phyloP scores from a whole-genome alignment of 2,113 vertebrate species.

The Grus americana region DNA sequence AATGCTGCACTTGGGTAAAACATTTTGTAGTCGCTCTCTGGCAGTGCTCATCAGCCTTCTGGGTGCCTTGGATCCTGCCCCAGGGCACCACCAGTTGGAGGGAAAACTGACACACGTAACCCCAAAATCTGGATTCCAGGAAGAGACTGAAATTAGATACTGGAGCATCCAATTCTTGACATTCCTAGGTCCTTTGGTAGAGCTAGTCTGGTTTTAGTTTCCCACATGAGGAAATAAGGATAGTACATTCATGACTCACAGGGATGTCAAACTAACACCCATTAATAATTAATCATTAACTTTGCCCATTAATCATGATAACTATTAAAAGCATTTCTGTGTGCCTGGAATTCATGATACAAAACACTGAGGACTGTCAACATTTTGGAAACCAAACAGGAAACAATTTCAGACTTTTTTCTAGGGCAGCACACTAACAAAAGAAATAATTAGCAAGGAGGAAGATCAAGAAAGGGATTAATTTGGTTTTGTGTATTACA shows the following conservation, averaged over 20 bases:
- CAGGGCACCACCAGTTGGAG: background rate
- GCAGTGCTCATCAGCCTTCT: background rate
- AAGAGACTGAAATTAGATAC: background rate
- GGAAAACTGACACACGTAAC: background rate
- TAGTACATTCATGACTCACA: background rate
- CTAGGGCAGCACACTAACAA: slow-evolving; percentile 18
- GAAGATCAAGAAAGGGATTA: background rate
- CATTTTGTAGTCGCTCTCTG: background rate
- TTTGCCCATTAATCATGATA: background rate
- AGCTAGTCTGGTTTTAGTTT: background rate
- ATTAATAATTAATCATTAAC: background rate
- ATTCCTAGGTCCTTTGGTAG: background rate
- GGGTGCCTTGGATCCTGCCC: background rate
- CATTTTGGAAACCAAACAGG: slow-evolving; percentile 22
- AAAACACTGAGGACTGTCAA: background rate
- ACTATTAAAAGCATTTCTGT: background rate
- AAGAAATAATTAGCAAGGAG: slow-evolving; percentile 22
- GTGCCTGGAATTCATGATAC: background rate
- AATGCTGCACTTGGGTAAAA: background rate
- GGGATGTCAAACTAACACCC: background rate
- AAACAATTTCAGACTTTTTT: slow-evolving; percentile 28
- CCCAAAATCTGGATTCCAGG: background rate
- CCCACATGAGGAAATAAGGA: background rate
- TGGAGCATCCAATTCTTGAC: background rate
- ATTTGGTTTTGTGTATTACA: background rate